Conservation (phyloP, 2,797 vertebrate genomes). For the Psittacula echo region DNA sequence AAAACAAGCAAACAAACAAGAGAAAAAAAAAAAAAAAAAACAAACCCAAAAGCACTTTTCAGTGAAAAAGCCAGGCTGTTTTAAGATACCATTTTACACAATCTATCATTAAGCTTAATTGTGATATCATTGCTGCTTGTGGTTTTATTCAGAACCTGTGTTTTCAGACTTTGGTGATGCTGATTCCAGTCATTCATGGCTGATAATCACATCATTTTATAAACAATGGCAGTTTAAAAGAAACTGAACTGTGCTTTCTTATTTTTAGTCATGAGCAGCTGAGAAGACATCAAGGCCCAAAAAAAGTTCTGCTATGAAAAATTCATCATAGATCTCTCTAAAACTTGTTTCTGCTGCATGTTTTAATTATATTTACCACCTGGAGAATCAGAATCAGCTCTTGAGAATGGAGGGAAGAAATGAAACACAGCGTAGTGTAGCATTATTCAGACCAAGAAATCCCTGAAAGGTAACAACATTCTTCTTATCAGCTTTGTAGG, state of each 20-base stretch:
- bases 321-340: background rate
- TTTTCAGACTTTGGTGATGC: background rate
- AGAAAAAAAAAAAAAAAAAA: background rate
- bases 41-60: background rate
- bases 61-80: background rate
- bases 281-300: background rate
- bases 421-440: background rate
- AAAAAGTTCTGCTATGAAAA: constrained; percentile 10
- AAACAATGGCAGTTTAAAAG: background rate
- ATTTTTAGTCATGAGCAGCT: background rate
- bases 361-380: constrained; percentile 19
- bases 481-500: background rate
- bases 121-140: background rate
- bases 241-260: background rate
- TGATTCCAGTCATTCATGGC: background rate
- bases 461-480: background rate
- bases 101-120: background rate
- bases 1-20: background rate
- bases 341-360: background rate
- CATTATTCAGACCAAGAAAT: background rate
- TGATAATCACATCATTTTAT: background rate
- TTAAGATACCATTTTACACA: background rate
- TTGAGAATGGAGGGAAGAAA: background rate
- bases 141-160: background rate
- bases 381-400: constrained; percentile 29